Evolutionary conservation across 2,888 invertebrate species (phyloP).

Genomic region (Hyposoter didymator): DNA sequence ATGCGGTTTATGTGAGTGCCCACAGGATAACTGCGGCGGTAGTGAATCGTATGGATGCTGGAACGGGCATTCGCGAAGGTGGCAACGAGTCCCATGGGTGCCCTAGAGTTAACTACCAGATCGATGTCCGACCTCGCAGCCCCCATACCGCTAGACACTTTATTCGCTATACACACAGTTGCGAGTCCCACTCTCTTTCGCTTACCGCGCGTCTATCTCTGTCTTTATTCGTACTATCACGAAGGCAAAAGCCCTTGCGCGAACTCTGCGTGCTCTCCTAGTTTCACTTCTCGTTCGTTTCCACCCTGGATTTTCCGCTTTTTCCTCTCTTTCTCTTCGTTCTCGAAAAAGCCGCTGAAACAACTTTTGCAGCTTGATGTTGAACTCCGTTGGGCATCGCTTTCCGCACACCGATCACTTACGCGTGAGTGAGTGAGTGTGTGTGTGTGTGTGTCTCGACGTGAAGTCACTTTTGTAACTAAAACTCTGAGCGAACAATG

Average conservation of each 20-base stretch:
- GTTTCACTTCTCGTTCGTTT: constrained; percentile 52
- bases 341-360: constrained; percentile 56
- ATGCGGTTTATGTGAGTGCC: constrained; percentile 72
- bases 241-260: constrained; percentile 38
- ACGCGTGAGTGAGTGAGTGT: neutral
- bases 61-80: constrained; percentile 76
- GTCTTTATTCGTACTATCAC: constrained; percentile 15
- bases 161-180: constrained; percentile 57
- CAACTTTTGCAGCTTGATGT: constrained; percentile 55
- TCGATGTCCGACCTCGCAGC: constrained; percentile 80
- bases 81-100: constrained; percentile 83
- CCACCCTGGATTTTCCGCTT: constrained; percentile 23
- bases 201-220: neutral
- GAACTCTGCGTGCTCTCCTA: constrained; percentile 40
- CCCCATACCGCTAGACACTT: constrained; percentile 66
- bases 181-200: constrained; percentile 32
- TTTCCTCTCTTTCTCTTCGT: constrained; percentile 33
- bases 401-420: constrained; percentile 18
- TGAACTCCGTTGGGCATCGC: constrained; percentile 63
- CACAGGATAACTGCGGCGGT: constrained; percentile 66
- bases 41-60: constrained; percentile 72
- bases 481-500: constrained; percentile 18
- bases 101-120: constrained; percentile 83
- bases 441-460: neutral
- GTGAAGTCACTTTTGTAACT: constrained; percentile 8